phyloP scores from a whole-genome alignment of 2,113 vertebrate genomes.

The Elachura formosa region DNA sequence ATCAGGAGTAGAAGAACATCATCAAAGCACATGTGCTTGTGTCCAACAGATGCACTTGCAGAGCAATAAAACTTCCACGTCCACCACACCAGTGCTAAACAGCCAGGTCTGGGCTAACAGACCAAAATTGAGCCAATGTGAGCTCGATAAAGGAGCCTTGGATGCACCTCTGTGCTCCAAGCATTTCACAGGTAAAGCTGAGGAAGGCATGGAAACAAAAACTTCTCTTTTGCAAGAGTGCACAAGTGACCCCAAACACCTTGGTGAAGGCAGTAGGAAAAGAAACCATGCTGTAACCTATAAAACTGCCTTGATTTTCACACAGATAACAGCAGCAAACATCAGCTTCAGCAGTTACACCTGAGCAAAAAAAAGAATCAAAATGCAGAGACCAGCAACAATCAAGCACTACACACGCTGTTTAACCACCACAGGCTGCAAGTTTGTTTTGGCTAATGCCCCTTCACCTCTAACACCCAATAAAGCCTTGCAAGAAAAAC shows the following conservation, averaged over 20 bases:
- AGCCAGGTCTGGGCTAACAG: not conserved
- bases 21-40: rapidly evolving
- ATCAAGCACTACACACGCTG: not conserved
- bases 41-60: not conserved
- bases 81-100: not conserved
- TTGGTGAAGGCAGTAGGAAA: not conserved
- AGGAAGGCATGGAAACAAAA: rapidly evolving
- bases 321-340: not conserved
- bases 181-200: not conserved
- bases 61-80: not conserved
- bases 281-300: not conserved
- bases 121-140: not conserved
- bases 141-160: not conserved
- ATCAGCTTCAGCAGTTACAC: not conserved
- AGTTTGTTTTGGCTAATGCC: not conserved
- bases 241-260: not conserved
- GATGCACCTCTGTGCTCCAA: not conserved
- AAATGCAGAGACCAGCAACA: not conserved
- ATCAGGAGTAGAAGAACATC: not conserved
- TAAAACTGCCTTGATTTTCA: not conserved
- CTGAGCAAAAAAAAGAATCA: not conserved
- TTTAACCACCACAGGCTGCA: not conserved
- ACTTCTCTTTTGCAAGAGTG: not conserved
- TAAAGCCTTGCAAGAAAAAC: not conserved
- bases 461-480: not conserved